A percentile compares a stretch with the other conserved stretches of the same genome.
Conservation (phyloP, 2,797 vertebrate genomes). For the Otus scops region DNA sequence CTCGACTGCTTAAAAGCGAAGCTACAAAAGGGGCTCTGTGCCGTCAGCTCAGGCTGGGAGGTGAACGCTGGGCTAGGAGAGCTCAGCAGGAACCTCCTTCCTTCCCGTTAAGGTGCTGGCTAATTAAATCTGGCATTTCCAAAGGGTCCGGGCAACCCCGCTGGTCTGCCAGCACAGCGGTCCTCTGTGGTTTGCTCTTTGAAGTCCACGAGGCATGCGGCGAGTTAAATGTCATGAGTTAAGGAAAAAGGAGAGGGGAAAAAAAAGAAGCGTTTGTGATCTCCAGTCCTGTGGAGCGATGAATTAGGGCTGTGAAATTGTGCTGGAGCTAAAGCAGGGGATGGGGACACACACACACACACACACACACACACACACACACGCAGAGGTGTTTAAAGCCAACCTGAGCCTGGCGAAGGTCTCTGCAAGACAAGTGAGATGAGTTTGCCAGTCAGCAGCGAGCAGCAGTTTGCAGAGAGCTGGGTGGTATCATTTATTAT, state of each 20-base stretch:
- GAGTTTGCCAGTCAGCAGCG: background rate
- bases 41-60: background rate
- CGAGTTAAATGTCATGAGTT: background rate
- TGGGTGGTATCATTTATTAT: background rate
- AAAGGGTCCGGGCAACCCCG: background rate
- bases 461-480: background rate
- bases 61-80: background rate
- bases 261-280: background rate
- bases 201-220: background rate
- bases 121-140: background rate
- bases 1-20: background rate
- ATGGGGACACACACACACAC: rapidly evolving
- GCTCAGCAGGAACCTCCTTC: background rate
- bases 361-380: rapidly evolving
- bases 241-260: background rate
- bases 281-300: background rate
- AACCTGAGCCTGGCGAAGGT: background rate
- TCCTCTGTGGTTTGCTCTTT: background rate
- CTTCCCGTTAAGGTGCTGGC: background rate
- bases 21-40: background rate
- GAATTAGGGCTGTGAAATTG: background rate
- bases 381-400: background rate
- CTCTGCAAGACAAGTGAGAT: background rate
- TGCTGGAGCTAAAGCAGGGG: background rate
- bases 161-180: background rate